Evolutionary conservation across 2,888 invertebrate genomes (phyloP).

Genomic region (Bellardia bayeri): DNA sequence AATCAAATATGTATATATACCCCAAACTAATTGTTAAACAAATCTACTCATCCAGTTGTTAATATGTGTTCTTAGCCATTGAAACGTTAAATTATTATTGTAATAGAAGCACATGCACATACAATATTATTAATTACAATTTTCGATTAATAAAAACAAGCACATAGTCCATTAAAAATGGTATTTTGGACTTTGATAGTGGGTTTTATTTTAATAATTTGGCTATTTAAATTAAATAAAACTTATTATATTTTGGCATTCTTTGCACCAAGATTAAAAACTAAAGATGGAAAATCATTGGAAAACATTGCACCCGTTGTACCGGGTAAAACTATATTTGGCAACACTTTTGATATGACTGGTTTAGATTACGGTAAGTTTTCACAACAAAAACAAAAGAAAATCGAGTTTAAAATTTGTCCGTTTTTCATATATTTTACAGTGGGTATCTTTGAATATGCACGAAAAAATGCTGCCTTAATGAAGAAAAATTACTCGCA

Average conservation of each 20-base stretch:
- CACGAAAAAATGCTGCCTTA: constrained; percentile 59
- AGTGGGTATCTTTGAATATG: constrained; percentile 76
- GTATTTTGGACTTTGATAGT: constrained; percentile 60
- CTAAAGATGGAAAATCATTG: constrained; percentile 77
- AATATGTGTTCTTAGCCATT: constrained; percentile 7
- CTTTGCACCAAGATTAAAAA: constrained; percentile 76
- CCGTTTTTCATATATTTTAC: background rate
- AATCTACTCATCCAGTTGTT: constrained; percentile 32
- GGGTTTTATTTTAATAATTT: constrained; percentile 48
- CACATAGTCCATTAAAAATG: constrained; percentile 45
- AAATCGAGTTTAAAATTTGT: background rate
- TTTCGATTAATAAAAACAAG: background rate
- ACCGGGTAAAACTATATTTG: constrained; percentile 78
- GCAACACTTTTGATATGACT: constrained; percentile 78
- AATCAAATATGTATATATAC: background rate
- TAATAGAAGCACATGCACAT: background rate
- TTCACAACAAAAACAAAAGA: background rate
- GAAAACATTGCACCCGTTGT: constrained; percentile 75
- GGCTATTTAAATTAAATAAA: constrained; percentile 66
- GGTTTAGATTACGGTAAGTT: constrained; percentile 75
- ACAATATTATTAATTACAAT: background rate
- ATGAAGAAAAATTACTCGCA: constrained; percentile 76
- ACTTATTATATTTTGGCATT: constrained; percentile 72
- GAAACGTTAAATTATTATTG: constrained; percentile 31
- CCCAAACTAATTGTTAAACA: constrained; percentile 13